These are phyloP conservation scores for Acanthosepion esculentum DNA, from an alignment of 2,888 invertebrate genomes.

Conservation along the genomic window DNA sequence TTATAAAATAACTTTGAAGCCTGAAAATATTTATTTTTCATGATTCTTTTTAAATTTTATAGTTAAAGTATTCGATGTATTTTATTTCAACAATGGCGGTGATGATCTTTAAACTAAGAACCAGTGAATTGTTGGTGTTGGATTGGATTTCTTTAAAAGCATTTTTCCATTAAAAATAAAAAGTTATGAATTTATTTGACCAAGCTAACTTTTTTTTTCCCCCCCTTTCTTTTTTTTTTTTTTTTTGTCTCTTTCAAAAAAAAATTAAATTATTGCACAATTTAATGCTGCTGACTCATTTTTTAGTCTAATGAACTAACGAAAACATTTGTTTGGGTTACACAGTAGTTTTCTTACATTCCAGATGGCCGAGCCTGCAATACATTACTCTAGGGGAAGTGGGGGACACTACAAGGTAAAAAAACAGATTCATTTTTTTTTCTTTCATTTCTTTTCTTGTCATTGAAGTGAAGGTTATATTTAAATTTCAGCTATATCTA, in stretches of 20 bases:
- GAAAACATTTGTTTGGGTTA: neutral
- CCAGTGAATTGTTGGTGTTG: too few species aligned
- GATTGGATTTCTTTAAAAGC: too few species aligned
- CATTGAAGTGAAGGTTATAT: neutral
- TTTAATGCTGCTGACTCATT: neutral
- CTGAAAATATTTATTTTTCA: too few species aligned
- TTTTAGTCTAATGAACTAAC: neutral
- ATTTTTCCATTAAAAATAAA: neutral
- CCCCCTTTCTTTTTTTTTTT: too few species aligned
- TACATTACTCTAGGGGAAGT: constrained; percentile 22
- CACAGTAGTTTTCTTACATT: constrained; percentile 21
- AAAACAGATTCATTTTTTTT: neutral
- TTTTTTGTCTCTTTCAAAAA: too few species aligned
- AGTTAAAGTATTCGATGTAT: too few species aligned
- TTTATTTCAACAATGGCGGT: too few species aligned
- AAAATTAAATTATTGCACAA: neutral
- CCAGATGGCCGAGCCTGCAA: constrained; percentile 21
- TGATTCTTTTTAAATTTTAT: too few species aligned
- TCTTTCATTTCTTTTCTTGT: neutral
- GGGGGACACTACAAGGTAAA: constrained; percentile 33
- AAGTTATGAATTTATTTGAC: neutral
- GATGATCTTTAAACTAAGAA: too few species aligned
- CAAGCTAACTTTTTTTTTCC: too few species aligned
- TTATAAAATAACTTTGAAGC: too few species aligned
- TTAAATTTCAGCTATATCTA: too few species aligned